These are phyloP conservation scores for Rugalucina vietnamica DNA, from an alignment of 2,888 invertebrate genomes.

Conservation along the genomic window DNA sequence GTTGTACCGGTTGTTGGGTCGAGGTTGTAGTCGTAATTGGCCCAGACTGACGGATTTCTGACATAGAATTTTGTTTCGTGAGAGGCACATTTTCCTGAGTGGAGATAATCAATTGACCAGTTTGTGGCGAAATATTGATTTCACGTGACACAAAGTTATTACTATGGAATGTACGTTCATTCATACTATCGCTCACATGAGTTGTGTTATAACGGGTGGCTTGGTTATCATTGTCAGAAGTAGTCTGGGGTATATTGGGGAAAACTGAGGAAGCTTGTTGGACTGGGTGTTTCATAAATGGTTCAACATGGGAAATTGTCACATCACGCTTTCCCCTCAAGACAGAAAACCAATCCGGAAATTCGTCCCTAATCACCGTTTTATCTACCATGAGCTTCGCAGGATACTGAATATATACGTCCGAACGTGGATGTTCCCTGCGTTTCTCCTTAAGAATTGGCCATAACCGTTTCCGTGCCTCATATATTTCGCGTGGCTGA, in stretches of 20 bases:
- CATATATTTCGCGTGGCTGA: neutral
- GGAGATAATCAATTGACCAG: neutral
- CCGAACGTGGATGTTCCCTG: neutral
- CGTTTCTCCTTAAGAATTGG: neutral
- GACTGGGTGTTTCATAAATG: neutral
- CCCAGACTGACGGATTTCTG: too few species aligned
- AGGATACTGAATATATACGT: neutral
- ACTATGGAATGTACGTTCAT: neutral
- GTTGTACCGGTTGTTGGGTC: too few species aligned
- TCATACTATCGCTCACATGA: neutral
- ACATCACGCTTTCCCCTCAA: neutral
- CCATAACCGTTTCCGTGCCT: neutral
- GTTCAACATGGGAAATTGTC: neutral
- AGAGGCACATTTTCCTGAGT: too few species aligned
- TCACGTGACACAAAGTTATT: neutral
- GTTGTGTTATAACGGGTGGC: neutral
- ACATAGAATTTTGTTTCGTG: too few species aligned
- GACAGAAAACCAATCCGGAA: slow-evolving; percentile 3
- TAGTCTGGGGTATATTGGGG: neutral
- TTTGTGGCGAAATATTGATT: neutral
- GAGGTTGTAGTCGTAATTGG: too few species aligned
- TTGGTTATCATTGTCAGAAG: neutral
- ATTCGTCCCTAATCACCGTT: neutral
- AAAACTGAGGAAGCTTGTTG: neutral
- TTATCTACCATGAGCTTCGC: neutral